Evolutionary conservation across 2,888 invertebrate species (phyloP), one percentile per base, ranked within the genome.

Genomic region (Drosophila histrio): DNA sequence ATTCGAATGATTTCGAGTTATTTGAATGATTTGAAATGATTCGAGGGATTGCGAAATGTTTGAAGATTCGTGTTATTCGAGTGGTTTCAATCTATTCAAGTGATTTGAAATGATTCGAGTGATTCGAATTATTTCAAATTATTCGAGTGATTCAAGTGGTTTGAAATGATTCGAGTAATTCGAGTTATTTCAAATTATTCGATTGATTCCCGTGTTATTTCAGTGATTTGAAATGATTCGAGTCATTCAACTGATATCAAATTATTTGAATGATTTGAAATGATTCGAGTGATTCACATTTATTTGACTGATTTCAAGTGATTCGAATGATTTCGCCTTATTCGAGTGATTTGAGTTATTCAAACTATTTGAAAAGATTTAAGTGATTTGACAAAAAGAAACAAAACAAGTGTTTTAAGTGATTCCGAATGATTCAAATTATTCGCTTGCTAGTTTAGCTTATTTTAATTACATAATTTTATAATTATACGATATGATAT

Each of bases 381-480:
- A 0, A 44, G 15, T 11, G 11, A 21, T 13, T 41, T 13, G n/a
- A n/a, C n/a, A n/a, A n/a, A n/a, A n/a, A n/a, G n/a, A n/a, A n/a
- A n/a, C n/a, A n/a, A n/a, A n/a, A n/a, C n/a, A 0, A 44, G 15
- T 11, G 11, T n/a, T 13, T 41, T 13, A 3, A 43, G 15, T 43
- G 43, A 11, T 26, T 43, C 9, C 24, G 13, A 30, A 46, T 46
- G 9, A 15, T 26, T 34, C 32, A 7, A 44, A 46, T 21, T 21
- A 39, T 58, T 53, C 57, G 56, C 52, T 49, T 46, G 54, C 21
- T 71, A 76, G 57, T 50, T 28, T 72, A 77, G 74, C 52, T 50
- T 66, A 36, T 50, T 36, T 50, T 41, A 28, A 36, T 70, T 38
- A 50, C 4, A 47, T 44, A 17, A 56, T 7, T 58, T 39, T 24